Base-by-base conservation (phyloP, 2,113 vertebrate genomes). In the Pachycephala philippinensis region DNA sequence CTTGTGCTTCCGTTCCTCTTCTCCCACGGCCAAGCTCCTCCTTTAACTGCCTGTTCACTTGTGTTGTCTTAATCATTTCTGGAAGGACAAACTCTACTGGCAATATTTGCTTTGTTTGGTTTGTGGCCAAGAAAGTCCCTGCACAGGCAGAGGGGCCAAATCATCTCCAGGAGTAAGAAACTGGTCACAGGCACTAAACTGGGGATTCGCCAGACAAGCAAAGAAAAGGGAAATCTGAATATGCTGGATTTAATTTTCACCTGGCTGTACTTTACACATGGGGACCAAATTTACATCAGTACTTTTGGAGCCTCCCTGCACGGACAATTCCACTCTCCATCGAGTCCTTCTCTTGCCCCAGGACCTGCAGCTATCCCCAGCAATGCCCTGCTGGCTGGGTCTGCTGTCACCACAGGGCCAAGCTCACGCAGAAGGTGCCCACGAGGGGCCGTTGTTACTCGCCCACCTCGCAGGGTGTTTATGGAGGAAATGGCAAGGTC, bases 401-500 rank as follows among this genome's bases (percentile, higher is more conserved):
- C 2, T 64, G 82, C 50, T 54, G 27, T 7, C 53, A 7, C 20
- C 11, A 23, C 30, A 3, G 10, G 72, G 28, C 0, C 2, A 49
- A 72, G 89, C 83, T 76, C 70, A 9, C 0, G 1, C 57, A 21
- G 50, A n/a, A 75, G 44, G 66, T 56, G 56, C 52, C 74, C 11
- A 0, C 0, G 3, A 13, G 78, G 13, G 59, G 57, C 54, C 18
- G 56, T 68, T 39, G 6, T 6, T 89, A 50, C 81, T 52, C 77
- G 64, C 45, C 3, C 77, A 27, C 68, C 79, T 84, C 6, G 0
- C 42, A 1, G 31, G 54, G 19, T 44, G 60, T 93, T 96, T 85
- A 82, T 83, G 75, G 92, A 33, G 64, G 90, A 96, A 91, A 77
- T n/a, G 79, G 71, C 87, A 88, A 97, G 88, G 93, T 88, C 88